Evolutionary conservation across 2,797 vertebrate genomes (phyloP), one percentile per base, ranked within the genome.

Genomic region (Mareca strepera): DNA sequence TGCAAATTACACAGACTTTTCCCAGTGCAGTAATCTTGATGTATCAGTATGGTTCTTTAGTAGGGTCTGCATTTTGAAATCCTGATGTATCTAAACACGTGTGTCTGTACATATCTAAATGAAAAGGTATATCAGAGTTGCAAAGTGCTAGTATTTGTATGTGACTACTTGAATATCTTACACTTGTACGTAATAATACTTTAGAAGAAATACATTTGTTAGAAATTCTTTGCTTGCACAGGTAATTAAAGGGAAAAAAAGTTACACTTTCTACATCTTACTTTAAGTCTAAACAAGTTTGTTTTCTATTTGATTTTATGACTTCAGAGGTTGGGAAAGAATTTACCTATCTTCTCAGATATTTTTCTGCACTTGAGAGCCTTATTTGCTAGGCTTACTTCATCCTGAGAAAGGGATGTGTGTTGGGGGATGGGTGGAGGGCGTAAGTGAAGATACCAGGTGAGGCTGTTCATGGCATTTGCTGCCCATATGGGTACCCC

Each of bases 241-340:
- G 26, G 46, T 72, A 69, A 76, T 55, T 86, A 44, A 44, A 9
- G 9, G 14, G 1, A 10, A 17, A 5, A 58, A 72, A 58, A 72
- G n/a, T 59, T 52, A 58, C 8, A 1, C 28, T 59, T 88, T 35
- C 1, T 55, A 0, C 17, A 0, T 25, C 2, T 26, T 28, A 1
- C 9, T 53, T 59, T 70, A 35, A 5, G 1, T 21, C n/a, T 46
- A 6, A 83, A 56, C 7, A 66, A 46, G 1, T 15, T 58, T 56
- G 8, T 81, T 69, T 68, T 52, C 12, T 39, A 21, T 74, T 73
- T 66, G n/a, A 48, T 90, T 92, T 75, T 12, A 28, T 60, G 13
- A 20, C 41, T 50, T 9, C 6, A 37, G 59, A 74, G 63, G 37
- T 22, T 11, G 12, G 44, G 26, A 21, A 76, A 69, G 29, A 69